phyloP scores from a whole-genome alignment of 2,113 vertebrate species.

The Ageneiosus marmoratus region DNA sequence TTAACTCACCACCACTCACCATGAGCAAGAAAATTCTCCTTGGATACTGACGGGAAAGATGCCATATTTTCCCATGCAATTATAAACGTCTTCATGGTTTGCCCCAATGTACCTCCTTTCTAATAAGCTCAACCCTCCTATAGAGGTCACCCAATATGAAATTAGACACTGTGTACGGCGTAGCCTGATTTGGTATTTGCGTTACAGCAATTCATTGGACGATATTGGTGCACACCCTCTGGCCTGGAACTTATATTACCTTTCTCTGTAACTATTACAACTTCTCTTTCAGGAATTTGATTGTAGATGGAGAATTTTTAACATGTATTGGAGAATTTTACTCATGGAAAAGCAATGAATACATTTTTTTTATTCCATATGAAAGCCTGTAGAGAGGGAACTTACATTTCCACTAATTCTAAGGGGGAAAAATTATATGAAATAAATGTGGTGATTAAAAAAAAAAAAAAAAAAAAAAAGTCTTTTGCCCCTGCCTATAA shows the following conservation, averaged over 20 bases:
- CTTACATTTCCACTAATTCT: neutral
- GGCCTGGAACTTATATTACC: neutral
- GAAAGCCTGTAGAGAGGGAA: neutral
- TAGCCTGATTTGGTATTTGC: conserved; percentile 1
- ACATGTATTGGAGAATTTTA: neutral
- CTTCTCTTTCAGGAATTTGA: neutral
- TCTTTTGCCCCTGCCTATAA: conserved; percentile 40
- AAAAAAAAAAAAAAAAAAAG: conserved; percentile 2
- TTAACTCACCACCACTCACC: neutral
- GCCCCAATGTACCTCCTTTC: neutral
- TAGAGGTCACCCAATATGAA: conserved; percentile 11
- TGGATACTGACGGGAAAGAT: neutral
- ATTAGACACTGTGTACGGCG: neutral
- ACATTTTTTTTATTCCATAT: too few relatives aligned
- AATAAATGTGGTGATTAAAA: neutral
- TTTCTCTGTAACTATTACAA: neutral
- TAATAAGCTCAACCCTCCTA: neutral
- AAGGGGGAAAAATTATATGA: too few relatives aligned
- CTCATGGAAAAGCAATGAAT: neutral
- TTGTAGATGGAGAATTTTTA: neutral
- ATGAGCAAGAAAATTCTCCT: neutral
- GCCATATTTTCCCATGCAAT: neutral
- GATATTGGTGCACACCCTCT: neutral
- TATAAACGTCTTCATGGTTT: neutral
- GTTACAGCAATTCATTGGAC: neutral